These are phyloP conservation scores for Tinea pellionella DNA, from an alignment of 2,888 invertebrate species.

Conservation along the genomic window DNA sequence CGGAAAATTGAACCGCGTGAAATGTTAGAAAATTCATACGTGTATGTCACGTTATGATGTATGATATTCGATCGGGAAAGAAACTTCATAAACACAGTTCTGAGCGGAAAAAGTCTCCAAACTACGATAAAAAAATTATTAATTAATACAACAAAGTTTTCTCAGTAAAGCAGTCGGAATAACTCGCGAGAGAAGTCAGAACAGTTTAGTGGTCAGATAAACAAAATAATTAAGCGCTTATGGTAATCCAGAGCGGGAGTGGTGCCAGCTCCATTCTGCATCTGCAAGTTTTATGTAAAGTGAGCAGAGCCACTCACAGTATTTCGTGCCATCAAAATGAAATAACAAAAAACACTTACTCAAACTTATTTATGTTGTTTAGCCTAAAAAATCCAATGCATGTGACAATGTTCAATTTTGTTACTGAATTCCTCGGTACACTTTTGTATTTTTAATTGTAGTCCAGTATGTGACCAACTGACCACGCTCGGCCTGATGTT, in stretches of 20 bases:
- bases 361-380: constrained; percentile 4
- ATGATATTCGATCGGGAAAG: too few species aligned
- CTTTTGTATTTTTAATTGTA: too few species aligned
- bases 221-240: constrained; percentile 59
- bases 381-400: not conserved
- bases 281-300: constrained; percentile 14
- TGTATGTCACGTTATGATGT: too few species aligned
- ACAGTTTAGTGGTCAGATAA: constrained; percentile 58
- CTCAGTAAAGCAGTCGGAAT: not conserved
- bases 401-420: not conserved
- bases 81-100: too few species aligned
- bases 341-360: constrained; percentile 1
- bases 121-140: too few species aligned
- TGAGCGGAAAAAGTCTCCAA: too few species aligned
- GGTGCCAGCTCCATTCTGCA: constrained; percentile 13
- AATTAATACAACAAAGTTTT: too few species aligned
- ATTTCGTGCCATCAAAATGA: not conserved
- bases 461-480: too few species aligned
- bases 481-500: too few species aligned
- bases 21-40: too few species aligned
- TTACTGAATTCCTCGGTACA: too few species aligned
- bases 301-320: not conserved
- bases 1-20: too few species aligned
- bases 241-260: constrained; percentile 29
- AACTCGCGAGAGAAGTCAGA: constrained; percentile 25